Evolutionary conservation across 2,113 vertebrate species (phyloP).

Genomic region (Sisor rabdophorus): DNA sequence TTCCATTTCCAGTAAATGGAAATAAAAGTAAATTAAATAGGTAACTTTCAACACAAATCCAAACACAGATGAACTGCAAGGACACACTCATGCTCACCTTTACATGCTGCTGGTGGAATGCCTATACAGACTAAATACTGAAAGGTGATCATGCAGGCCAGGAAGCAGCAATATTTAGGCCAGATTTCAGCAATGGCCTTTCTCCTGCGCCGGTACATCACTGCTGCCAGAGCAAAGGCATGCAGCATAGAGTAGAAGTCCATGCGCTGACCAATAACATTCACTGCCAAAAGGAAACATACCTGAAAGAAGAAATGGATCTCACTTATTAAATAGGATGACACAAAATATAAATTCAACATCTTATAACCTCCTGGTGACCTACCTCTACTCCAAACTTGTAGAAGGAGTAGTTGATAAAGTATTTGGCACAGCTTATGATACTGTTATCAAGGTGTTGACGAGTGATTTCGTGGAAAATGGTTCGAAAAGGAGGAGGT

Average conservation of each 20-base stretch:
- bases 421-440: conserved; percentile 89
- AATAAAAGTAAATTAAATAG: too few species aligned
- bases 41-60: not conserved
- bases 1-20: not conserved
- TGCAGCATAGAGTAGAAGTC: conserved; percentile 97
- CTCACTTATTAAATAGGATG: not conserved
- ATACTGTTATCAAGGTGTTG: conserved; percentile 90
- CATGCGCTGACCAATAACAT: conserved; percentile 96
- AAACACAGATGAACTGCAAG: not conserved
- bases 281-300: conserved; percentile 92
- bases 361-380: not conserved
- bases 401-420: conserved; percentile 98
- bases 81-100: conserved; percentile 66
- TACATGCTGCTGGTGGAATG: conserved; percentile 89
- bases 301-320: conserved; percentile 66
- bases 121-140: conserved; percentile 96
- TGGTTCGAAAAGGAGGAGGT: conserved; percentile 82
- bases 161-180: conserved; percentile 97
- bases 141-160: conserved; percentile 87
- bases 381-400: conserved; percentile 95
- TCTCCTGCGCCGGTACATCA: conserved; percentile 86
- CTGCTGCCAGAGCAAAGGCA: conserved; percentile 82
- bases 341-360: not conserved
- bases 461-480: conserved; percentile 92
- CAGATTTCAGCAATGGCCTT: conserved; percentile 97